These are phyloP conservation scores for Ursus arctos DNA, from an alignment of 2,113 vertebrate species.

Conservation along the genomic window DNA sequence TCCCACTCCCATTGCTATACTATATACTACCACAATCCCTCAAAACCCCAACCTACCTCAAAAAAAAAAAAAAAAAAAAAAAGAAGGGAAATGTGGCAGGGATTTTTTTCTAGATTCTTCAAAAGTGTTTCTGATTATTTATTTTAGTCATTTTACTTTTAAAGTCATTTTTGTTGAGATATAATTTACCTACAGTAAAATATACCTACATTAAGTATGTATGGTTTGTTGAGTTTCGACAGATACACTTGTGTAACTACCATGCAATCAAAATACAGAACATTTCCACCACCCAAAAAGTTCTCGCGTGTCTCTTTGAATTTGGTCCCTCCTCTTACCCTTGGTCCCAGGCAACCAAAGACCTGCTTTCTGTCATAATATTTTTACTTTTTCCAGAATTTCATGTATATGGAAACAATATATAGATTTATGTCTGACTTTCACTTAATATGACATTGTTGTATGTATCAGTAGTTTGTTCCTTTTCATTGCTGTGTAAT, in stretches of 20 bases:
- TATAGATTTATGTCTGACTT: background rate
- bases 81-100: background rate
- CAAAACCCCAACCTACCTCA: background rate
- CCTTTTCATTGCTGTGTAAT: background rate
- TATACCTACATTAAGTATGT: background rate
- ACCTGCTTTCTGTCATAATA: background rate
- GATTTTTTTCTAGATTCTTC: background rate
- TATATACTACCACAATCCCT: background rate
- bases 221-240: background rate
- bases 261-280: background rate
- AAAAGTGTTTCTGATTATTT: background rate
- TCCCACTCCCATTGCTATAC: background rate
- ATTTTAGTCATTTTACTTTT: background rate
- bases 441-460: background rate
- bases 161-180: constrained; percentile 32
- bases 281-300: background rate
- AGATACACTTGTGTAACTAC: background rate
- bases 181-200: background rate
- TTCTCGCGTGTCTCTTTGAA: background rate
- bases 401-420: background rate
- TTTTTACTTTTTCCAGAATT: background rate
- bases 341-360: background rate
- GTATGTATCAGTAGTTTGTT: background rate
- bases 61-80: background rate
- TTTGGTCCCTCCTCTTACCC: background rate